phyloP scores from a whole-genome alignment of 2,113 vertebrate genomes.

The Gopherus flavomarginatus region DNA sequence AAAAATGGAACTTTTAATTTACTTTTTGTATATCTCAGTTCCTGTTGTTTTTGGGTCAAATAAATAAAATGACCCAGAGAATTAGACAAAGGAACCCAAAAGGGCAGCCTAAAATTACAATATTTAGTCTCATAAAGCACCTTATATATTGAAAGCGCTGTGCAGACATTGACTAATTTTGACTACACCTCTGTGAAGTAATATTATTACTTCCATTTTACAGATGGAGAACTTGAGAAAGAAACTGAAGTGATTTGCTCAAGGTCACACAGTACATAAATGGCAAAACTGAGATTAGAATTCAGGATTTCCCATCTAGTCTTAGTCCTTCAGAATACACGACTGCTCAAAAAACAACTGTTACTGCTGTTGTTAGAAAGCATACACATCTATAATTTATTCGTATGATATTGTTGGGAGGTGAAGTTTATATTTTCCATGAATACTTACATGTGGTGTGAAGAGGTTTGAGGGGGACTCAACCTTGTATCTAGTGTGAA shows the following conservation, averaged over 20 bases:
- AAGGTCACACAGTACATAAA: not conserved
- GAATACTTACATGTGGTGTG: not conserved
- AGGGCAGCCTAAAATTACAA: not conserved
- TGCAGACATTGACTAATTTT: not conserved
- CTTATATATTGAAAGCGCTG: not conserved
- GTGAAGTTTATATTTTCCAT: not conserved
- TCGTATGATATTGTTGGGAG: rapidly evolving
- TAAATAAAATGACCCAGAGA: not conserved
- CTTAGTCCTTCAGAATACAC: rapidly evolving
- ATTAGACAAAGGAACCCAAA: not conserved
- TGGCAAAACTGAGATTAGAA: not conserved
- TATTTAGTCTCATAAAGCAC: not conserved
- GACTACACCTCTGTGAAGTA: not conserved
- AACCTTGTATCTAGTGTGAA: not conserved
- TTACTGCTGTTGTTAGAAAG: not conserved
- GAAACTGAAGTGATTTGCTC: not conserved
- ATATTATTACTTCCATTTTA: not conserved
- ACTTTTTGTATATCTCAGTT: not conserved
- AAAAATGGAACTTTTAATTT: not conserved
- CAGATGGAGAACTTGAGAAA: not conserved
- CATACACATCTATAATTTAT: not conserved
- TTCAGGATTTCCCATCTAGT: not conserved
- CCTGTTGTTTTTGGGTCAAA: not conserved
- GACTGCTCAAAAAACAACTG: not conserved
- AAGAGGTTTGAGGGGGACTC: not conserved